Base-by-base conservation (phyloP, 2,113 vertebrate species). In the Litocranius walleri region DNA sequence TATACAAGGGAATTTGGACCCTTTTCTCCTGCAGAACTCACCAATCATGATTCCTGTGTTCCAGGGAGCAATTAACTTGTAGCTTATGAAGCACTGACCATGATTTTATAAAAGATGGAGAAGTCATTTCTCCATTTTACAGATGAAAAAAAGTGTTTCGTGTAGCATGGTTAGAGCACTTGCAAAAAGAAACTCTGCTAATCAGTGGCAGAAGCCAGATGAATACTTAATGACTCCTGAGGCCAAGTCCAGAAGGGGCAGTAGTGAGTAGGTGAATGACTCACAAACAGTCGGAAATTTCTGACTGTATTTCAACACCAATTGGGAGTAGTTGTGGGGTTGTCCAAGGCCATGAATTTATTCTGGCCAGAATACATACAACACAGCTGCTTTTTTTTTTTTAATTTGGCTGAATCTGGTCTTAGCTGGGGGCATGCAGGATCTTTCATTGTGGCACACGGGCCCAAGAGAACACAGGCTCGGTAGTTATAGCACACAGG, bases 401-500 rank as follows among this genome's bases (percentile, higher is more conserved):
- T 50, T 3, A 50, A 40, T 40, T 13, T 74, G 71, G 71, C 71
- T 74, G 21, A 12, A 74, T 14, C 71, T 43, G 36, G 36, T 3
- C 36, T 74, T 74, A 74, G 67, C 12, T 74, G 67, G 67, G 5
- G 5, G 67, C 67, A 25, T 6, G 3, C 21, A 74, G 36, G 36
- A 43, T 27, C 71, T 74, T 74, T 43, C 12, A 77, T 0, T 40
- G 36, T 27, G 71, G 36, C 71, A 14, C 36, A 14, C 6, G 3
- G 23, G 40, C 71, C 40, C 36, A 27, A 23, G 21, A 13, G 11
- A 5, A 25, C 21, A 43, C 0, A 74, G 71, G 21, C 36, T 25
- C 12, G 0, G 36, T 3, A 74, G 71, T 7, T 43, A 6, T 13
- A 74, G 67, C 71, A 43, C 11, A 0, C 1, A 3, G 12, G 71